Evolutionary conservation across 2,113 vertebrate genomes (phyloP).

Genomic region (Nothobranchius furzeri): DNA sequence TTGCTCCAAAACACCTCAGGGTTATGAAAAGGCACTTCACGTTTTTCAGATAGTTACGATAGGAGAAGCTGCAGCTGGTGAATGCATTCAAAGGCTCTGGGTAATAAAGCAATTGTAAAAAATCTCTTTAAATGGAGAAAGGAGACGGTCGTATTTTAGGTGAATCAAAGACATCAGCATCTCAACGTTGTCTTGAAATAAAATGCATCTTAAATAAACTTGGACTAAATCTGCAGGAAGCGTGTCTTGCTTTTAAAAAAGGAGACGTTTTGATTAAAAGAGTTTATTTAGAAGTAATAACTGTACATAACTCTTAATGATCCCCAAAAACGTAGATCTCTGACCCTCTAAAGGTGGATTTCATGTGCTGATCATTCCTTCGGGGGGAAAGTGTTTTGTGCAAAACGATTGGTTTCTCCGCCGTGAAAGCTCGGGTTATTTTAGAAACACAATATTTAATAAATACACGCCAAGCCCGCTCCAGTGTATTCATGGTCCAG

Average conservation of each 20-base stretch:
- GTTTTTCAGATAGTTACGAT: not conserved
- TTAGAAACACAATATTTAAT: slow-evolving; percentile 19
- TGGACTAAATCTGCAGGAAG: too few species aligned
- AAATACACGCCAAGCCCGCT: slow-evolving; percentile 41
- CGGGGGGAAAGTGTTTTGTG: slow-evolving; percentile 56
- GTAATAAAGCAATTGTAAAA: not conserved
- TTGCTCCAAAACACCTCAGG: slow-evolving; percentile 13
- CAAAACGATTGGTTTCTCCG: slow-evolving; percentile 42
- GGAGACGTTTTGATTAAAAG: not conserved
- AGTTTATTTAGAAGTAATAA: slow-evolving; percentile 70
- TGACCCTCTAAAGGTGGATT: slow-evolving; percentile 14
- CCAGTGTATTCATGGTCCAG: slow-evolving; percentile 60
- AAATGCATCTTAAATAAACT: not conserved
- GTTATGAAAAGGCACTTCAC: slow-evolving; percentile 16
- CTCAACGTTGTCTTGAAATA: slow-evolving; percentile 16
- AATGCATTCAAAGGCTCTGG: slow-evolving; percentile 12
- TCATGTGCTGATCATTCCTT: slow-evolving; percentile 24
- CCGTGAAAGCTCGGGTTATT: slow-evolving; percentile 17
- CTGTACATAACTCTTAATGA: slow-evolving; percentile 65
- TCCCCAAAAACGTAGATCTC: slow-evolving; percentile 49
- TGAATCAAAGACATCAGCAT: slow-evolving; percentile 15
- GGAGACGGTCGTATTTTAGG: slow-evolving; percentile 5
- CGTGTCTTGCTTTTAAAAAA: not conserved
- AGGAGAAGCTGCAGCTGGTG: not conserved
- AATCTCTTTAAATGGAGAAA: not conserved